Conservation (phyloP, 2,888 invertebrate genomes). For the Idaea biselata region DNA sequence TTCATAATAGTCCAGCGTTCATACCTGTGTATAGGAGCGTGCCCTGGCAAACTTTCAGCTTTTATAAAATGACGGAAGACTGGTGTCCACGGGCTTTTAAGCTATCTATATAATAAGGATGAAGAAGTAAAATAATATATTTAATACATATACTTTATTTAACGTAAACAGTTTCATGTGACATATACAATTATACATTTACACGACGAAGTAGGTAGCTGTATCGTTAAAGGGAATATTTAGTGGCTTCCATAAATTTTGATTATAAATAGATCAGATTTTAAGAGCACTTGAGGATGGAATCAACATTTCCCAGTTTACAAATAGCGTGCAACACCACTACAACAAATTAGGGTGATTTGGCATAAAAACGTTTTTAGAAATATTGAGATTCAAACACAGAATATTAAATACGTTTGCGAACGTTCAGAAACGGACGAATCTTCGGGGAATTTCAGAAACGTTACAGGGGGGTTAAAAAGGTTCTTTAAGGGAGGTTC, state of each 20-base stretch:
- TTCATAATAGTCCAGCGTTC: too few species aligned
- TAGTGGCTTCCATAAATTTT: constrained; percentile 46
- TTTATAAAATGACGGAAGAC: too few species aligned
- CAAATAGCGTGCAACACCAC: constrained; percentile 56
- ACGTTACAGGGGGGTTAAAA: not conserved
- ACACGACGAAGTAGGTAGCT: constrained; percentile 48
- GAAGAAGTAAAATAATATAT: constrained; percentile 26
- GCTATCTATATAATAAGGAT: not conserved
- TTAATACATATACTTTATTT: constrained; percentile 48
- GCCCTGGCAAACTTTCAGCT: too few species aligned
- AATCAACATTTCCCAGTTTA: constrained; percentile 70
- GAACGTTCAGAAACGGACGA: constrained; percentile 7
- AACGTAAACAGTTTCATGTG: constrained; percentile 61
- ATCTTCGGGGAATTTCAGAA: not conserved
- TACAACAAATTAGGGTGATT: constrained; percentile 53
- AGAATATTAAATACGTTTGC: constrained; percentile 9
- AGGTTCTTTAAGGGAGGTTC: not conserved
- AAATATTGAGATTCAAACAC: constrained; percentile 35
- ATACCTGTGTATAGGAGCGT: too few species aligned
- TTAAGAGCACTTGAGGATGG: constrained; percentile 80
- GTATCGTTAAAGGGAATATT: constrained; percentile 43
- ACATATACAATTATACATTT: constrained; percentile 36
- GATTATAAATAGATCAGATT: constrained; percentile 68
- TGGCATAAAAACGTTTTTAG: constrained; percentile 43
- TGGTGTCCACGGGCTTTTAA: too few species aligned